These are phyloP conservation scores for Philopotamus ludificatus DNA, from an alignment of 1,140 invertebrate genomes.

Conservation along the genomic window DNA sequence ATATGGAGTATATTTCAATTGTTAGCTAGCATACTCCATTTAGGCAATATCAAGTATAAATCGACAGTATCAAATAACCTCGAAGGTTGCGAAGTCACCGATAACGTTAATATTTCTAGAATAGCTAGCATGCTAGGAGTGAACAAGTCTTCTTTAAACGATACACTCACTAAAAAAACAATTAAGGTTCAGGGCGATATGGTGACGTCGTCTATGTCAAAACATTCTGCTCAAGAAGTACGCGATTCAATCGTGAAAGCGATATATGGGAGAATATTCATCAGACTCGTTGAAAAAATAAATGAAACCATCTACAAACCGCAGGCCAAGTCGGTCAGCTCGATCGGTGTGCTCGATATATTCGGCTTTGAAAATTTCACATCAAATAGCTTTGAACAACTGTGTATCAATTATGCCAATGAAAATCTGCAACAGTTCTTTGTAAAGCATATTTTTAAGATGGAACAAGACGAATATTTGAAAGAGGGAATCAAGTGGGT, in stretches of 20 bases:
- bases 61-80: constrained; percentile 72
- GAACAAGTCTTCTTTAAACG: constrained; percentile 65
- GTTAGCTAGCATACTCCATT: constrained; percentile 80
- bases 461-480: constrained; percentile 92
- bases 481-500: constrained; percentile 89
- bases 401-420: constrained; percentile 97
- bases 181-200: constrained; percentile 86
- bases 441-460: constrained; percentile 92
- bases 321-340: constrained; percentile 59
- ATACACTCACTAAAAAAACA: constrained; percentile 82
- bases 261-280: constrained; percentile 89
- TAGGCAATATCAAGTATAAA: constrained; percentile 89
- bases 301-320: constrained; percentile 83
- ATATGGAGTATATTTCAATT: constrained; percentile 82
- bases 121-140: constrained; percentile 72
- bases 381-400: constrained; percentile 91
- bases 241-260: constrained; percentile 90
- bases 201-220: constrained; percentile 72
- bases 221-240: constrained; percentile 74
- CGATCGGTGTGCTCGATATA: constrained; percentile 92
- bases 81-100: constrained; percentile 77
- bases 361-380: constrained; percentile 97
- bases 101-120: constrained; percentile 63
- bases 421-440: constrained; percentile 98
- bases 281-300: constrained; percentile 88